These are phyloP conservation scores for Andrena flavipes DNA, from an alignment of 2,888 invertebrate species.

Conservation along the genomic window DNA sequence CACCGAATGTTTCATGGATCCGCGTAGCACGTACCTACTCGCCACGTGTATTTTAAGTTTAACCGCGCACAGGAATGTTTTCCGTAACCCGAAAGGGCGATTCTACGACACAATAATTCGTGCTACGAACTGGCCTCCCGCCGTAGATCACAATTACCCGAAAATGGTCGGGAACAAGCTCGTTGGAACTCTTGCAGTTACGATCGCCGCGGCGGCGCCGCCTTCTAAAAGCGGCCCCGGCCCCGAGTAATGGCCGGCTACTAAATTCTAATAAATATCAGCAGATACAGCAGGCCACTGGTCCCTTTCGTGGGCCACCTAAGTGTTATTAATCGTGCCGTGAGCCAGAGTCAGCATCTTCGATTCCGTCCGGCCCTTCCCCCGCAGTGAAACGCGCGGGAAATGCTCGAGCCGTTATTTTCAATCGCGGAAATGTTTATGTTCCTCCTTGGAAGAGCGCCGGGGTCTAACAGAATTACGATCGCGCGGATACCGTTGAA, in stretches of 20 bases:
- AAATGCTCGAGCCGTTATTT: constrained; percentile 49
- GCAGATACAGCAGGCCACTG: constrained; percentile 52
- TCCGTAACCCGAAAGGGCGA: constrained; percentile 38
- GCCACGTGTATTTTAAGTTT: constrained; percentile 16
- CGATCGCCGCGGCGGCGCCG: constrained; percentile 64
- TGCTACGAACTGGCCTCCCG: constrained; percentile 60
- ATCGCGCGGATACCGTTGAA: not conserved
- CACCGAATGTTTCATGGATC: no score
- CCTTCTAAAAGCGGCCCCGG: constrained; percentile 65
- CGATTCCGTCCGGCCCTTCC: constrained; percentile 47
- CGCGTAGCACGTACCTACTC: not conserved
- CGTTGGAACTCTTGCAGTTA: constrained; percentile 73
- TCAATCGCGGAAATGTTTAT: constrained; percentile 55
- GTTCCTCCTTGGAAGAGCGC: constrained; percentile 1
- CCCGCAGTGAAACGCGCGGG: constrained; percentile 5
- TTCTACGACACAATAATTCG: constrained; percentile 59
- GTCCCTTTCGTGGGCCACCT: constrained; percentile 54
- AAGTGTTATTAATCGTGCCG: constrained; percentile 69
- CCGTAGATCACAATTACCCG: constrained; percentile 82
- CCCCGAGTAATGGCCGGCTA: constrained; percentile 68
- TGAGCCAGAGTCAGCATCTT: constrained; percentile 49
- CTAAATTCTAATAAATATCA: constrained; percentile 81
- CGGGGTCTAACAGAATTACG: constrained; percentile 27
- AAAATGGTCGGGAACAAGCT: constrained; percentile 76
- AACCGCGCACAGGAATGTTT: constrained; percentile 33